A percentile compares a stretch with the other conserved stretches of the same genome.
Evolutionary conservation across 2,888 invertebrate genomes (phyloP).

Genomic region (Apodemia hepburni): DNA sequence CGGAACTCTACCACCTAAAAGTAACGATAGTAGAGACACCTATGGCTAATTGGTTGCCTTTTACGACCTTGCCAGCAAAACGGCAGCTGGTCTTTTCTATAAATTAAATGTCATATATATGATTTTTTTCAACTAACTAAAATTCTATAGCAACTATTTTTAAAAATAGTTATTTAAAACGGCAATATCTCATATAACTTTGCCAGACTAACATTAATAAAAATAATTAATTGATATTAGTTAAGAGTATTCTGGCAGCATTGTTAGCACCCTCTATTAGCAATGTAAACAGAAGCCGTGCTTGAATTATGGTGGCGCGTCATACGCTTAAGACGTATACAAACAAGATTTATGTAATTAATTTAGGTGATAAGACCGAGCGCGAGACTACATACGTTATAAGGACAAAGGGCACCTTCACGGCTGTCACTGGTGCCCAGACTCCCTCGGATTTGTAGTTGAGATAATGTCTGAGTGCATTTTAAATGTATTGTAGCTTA

Average conservation of each 20-base stretch:
- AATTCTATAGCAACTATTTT: background rate
- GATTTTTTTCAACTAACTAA: background rate
- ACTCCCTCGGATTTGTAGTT: conserved; percentile 24
- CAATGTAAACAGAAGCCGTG: conserved; percentile 64
- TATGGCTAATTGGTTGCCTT: too few species aligned
- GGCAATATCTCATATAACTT: background rate
- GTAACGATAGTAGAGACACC: too few species aligned
- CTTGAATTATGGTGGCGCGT: conserved; percentile 74
- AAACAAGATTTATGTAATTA: conserved; percentile 80
- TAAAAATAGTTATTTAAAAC: background rate
- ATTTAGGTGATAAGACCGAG: conserved; percentile 76
- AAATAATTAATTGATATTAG: conserved; percentile 4
- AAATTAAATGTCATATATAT: too few species aligned
- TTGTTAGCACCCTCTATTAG: conserved; percentile 61
- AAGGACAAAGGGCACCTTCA: conserved; percentile 54
- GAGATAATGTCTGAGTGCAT: conserved; percentile 18
- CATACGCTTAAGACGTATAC: conserved; percentile 78
- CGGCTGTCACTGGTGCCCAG: conserved; percentile 37
- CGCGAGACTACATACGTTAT: conserved; percentile 62
- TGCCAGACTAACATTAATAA: background rate
- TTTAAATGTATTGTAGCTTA: conserved; percentile 5
- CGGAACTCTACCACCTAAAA: too few species aligned
- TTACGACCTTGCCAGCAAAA: too few species aligned
- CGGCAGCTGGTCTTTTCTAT: too few species aligned
- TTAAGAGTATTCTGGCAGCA: background rate